Base-by-base conservation (phyloP, 1,140 invertebrate species). In the Zaprionus capensis region DNA sequence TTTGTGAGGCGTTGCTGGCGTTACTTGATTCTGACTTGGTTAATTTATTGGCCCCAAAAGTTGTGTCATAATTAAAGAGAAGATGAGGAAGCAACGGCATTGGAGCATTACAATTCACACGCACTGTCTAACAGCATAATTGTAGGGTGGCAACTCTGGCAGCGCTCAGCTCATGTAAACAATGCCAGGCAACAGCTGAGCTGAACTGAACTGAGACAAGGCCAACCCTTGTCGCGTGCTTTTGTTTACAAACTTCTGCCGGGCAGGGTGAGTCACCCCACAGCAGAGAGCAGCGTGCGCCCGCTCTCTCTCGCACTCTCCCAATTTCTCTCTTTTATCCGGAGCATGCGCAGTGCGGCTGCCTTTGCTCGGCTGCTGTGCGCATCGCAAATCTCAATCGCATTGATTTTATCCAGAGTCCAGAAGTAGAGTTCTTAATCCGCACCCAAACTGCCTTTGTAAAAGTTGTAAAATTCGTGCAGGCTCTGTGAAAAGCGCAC, bases 361-460 rank as follows among this genome's bases (percentile, higher is more conserved):
- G 15, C 5, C 15, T 11, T 24, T 41, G 53, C 44, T 68, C 53
- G 65, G 85, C 78, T 90, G 85, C 81, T 88, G 81, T 71, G 85
- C 85, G 76, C 85, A 73, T 82, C 66, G 64, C 14, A 63, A 73
- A 80, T 76, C 72, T 76, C 72, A 78, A 68, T 81, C 69, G 56
- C 83, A 87, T 87, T 87, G 83, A 87, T 90, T 90, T 90, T 90
- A 90, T 90, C 85, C 85, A 82, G 85, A 90, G 71, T 90, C 79
- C 75, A 71, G 72, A 84, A 81, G 70, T 84, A 66, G 78, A 90
- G 76, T 82, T 85, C 73, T 90, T 85, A 90, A 90, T 90, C 81
- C 81, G 81, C 85, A 85, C 85, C 85, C 81, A 90, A 90, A 71
- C 85, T 82, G 85, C 71, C 81, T 56, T 68, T 55, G 67, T 64